Evolutionary conservation across 2,888 invertebrate genomes (phyloP).

Genomic region (Dryomyza anilis): DNA sequence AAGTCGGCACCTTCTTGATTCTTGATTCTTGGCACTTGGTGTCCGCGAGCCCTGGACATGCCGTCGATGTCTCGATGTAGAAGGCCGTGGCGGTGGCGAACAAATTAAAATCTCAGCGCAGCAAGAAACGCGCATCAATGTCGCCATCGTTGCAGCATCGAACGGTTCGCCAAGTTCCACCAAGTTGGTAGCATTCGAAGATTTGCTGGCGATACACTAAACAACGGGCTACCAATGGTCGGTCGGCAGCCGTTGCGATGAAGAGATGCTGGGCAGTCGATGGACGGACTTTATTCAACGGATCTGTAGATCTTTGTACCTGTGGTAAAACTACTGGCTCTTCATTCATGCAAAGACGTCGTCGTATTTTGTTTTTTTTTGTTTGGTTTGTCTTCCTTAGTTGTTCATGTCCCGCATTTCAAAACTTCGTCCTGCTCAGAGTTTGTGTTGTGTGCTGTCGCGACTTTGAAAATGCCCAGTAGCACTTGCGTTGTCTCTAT

Average conservation of each 20-base stretch:
- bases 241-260: background rate
- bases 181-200: conserved; percentile 33
- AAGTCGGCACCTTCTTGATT: conserved; percentile 46
- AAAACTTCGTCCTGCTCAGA: no score
- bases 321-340: no score
- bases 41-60: conserved; percentile 36
- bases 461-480: conserved; percentile 55
- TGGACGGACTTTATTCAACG: background rate
- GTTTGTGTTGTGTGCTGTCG: background rate
- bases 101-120: conserved; percentile 53
- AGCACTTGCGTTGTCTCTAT: conserved; percentile 61
- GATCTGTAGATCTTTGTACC: conserved; percentile 23
- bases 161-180: background rate
- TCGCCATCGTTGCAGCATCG: conserved; percentile 6
- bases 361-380: conserved; percentile 18
- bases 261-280: background rate
- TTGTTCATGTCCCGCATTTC: no score
- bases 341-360: conserved; percentile 16
- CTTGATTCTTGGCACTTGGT: conserved; percentile 31
- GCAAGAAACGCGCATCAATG: conserved; percentile 34
- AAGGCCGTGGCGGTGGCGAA: conserved; percentile 39
- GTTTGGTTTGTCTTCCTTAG: no score
- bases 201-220: conserved; percentile 27
- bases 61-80: background rate
- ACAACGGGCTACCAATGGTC: background rate